Base-by-base conservation (phyloP, 2,113 vertebrate genomes). In the Cochlearius cochlearius region DNA sequence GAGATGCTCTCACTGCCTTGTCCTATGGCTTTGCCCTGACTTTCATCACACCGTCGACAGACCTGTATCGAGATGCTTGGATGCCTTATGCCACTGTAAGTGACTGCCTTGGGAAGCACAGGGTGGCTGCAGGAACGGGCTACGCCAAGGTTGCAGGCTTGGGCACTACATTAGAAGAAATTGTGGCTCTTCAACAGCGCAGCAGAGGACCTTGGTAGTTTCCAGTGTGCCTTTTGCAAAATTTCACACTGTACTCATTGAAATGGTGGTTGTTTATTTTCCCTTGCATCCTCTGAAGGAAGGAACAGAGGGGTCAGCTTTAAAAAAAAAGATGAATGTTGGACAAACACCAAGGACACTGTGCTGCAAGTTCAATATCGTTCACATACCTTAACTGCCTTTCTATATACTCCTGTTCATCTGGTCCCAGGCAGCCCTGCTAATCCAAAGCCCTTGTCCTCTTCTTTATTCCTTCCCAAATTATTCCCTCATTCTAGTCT, bases 31-130 rank as follows among this genome's bases (percentile, higher is more conserved):
- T 53, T 72, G 8, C 27, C 9, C 26, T 45, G 19, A 18, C 36
- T 45, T 58, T 25, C 9, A 34, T 19, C 13, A 25, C 4, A 11
- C 41, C n/a, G 41, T 32, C 0, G 0, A 49, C 36, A 73, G 23
- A 66, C 38, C 36, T 2, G 1, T n/a, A 20, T 36, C 0, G 3
- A 72, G 47, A 27, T n/a, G 25, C 56, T 30, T 13, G 16, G 43
- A 19, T n/a, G 36, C 34, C 49, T 79, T 68, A 34, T 0, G 2
- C 39, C n/a, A 43, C 39, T 60, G 30, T 26, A 41, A n/a, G 23
- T 62, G 32, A 29, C 27, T 60, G 32, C 32, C 27, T 30, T 43
- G 36, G 60, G 41, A 74, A 80, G 49, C 8, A 12, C 0, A 0
- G 52, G 47, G 23, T 1, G 3, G n/a, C 58, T 87, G 12, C 23